phyloP scores from a whole-genome alignment of 2,888 invertebrate genomes.

The Galeruca laticollis region DNA sequence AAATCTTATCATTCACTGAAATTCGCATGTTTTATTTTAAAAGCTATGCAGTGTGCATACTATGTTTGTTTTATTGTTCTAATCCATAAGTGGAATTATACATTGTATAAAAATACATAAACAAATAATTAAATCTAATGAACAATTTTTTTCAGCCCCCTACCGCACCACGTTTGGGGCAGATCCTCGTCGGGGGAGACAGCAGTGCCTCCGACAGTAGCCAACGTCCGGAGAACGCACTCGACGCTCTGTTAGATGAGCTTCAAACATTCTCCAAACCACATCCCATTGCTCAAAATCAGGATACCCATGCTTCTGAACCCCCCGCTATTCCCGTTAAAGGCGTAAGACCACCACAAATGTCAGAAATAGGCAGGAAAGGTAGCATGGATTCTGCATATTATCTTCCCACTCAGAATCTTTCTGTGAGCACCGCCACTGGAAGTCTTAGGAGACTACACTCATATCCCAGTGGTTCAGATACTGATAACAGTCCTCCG shows the following conservation, averaged over 20 bases:
- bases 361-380: constrained; percentile 70
- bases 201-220: constrained; percentile 69
- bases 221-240: constrained; percentile 92
- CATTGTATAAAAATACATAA: neutral
- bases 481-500: constrained; percentile 83
- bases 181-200: constrained; percentile 72
- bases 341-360: constrained; percentile 66
- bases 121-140: constrained; percentile 5
- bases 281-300: constrained; percentile 54
- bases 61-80: constrained; percentile 56
- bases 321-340: constrained; percentile 63
- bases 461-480: constrained; percentile 89
- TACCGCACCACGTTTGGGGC: constrained; percentile 73
- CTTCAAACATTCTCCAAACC: constrained; percentile 90
- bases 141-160: constrained; percentile 67
- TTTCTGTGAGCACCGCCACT: constrained; percentile 65
- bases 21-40: constrained; percentile 15
- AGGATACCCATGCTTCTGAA: constrained; percentile 57
- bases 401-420: constrained; percentile 62
- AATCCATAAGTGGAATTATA: neutral
- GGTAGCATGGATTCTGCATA: constrained; percentile 70
- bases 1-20: neutral
- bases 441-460: constrained; percentile 80
- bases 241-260: constrained; percentile 96
- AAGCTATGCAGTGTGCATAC: constrained; percentile 23